Evolutionary conservation across 2,797 vertebrate genomes (phyloP), one percentile per base, ranked within the genome.

Genomic region (Lemur catta): DNA sequence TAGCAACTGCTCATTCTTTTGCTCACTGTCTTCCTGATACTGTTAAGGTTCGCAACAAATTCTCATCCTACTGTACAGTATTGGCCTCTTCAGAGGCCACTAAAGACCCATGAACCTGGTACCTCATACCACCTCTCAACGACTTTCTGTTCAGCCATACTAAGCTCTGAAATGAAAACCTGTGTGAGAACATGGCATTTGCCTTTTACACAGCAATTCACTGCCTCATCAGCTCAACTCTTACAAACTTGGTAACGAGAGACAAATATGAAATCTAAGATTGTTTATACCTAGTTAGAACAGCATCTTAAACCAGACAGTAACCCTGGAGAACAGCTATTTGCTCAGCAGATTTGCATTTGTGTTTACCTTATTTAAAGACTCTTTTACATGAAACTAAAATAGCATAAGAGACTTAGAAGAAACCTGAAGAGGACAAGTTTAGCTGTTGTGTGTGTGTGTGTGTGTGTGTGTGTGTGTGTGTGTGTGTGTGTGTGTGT

Each of bases 351-450:
- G 85, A 90, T 93, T 87, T 89, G 50, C 78, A 50, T 79, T 96
- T 79, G 9, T 95, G 48, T 95, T 96, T 94, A 71, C 81, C 57
- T 85, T 93, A 89, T 74, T 85, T 46, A 88, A 93, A 92, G 43
- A 76, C 17, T 50, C 30, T 79, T 50, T 74, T 82, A 82, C 65
- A 50, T 89, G 69, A 89, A 95, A 89, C 38, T 74, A 87, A 95
- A 92, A 71, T 65, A 84, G 18, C 78, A 9, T 80, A 79, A 93
- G 78, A 91, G 6, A 59, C 72, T 84, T 95, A 63, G 88, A 96
- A 61, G 41, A 93, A 78, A 95, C 48, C 22, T 92, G 46, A 59
- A 84, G 61, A 89, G 76, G 41, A 94, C 24, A 87, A 59, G n/a
- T 35, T 86, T 65, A 65, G 12, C 89, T 78, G 12, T 86, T 63